Evolutionary conservation across 2,888 invertebrate species (phyloP).

Genomic region (Epistrophe grossulariae): DNA sequence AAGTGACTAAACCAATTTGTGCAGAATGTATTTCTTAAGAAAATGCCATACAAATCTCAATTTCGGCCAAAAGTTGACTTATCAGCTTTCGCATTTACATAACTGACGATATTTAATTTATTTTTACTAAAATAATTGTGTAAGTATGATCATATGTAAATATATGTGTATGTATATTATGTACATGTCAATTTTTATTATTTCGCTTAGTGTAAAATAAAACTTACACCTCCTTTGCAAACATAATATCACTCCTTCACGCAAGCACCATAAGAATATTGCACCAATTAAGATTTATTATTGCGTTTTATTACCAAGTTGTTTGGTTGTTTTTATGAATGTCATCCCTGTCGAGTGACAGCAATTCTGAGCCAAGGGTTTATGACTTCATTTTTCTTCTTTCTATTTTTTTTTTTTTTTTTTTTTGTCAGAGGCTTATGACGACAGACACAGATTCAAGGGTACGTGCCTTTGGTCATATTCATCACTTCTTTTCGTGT

Average conservation of each 20-base stretch:
- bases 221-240: constrained; percentile 1
- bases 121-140: too few relatives aligned
- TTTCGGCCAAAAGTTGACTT: too few relatives aligned
- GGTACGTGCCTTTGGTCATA: constrained; percentile 55
- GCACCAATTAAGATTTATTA: constrained; percentile 70
- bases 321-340: constrained; percentile 28
- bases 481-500: constrained; percentile 25
- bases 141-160: too few relatives aligned
- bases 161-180: too few relatives aligned
- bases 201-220: constrained; percentile 10
- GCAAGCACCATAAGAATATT: constrained; percentile 42
- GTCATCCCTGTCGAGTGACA: constrained; percentile 6
- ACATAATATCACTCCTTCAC: constrained; percentile 24
- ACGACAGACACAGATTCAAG: constrained; percentile 10
- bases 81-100: too few relatives aligned
- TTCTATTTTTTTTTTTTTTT: constrained; percentile 1
- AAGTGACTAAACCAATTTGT: too few relatives aligned
- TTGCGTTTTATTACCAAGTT: constrained; percentile 46
- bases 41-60: too few relatives aligned
- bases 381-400: constrained; percentile 25
- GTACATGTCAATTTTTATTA: not conserved
- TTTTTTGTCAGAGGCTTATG: not conserved
- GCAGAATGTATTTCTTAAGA: too few relatives aligned
- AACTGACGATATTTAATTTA: too few relatives aligned
- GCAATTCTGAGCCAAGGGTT: constrained; percentile 32